Evolutionary conservation across 1,140 invertebrate genomes (phyloP).

Genomic region (Caenorhabditis tropicalis): DNA sequence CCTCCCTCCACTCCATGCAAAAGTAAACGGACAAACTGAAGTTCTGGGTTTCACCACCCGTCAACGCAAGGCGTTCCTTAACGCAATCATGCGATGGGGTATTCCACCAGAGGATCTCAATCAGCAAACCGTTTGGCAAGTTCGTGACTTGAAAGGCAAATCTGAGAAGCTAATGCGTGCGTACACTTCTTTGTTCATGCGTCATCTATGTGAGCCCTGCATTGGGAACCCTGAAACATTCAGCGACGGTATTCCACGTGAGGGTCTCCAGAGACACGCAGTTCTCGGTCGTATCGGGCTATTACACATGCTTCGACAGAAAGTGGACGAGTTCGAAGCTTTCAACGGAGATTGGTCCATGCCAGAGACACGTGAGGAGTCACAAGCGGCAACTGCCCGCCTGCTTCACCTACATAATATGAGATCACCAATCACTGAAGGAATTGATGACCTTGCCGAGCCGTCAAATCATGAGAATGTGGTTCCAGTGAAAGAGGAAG

Average conservation of each 20-base stretch:
- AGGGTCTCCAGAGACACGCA: conserved; percentile 96
- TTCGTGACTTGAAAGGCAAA: conserved; percentile 90
- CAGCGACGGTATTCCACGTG: conserved; percentile 95
- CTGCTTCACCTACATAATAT: too few relatives aligned
- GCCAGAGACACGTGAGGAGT: too few relatives aligned
- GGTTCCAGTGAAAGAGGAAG: conserved; percentile 72
- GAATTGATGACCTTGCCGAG: too few relatives aligned
- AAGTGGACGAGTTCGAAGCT: conserved; percentile 92
- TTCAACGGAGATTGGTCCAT: conserved; percentile 98
- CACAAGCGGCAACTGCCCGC: too few relatives aligned
- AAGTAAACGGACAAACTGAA: conserved; percentile 72
- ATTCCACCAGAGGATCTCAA: conserved; percentile 96
- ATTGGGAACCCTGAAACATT: conserved; percentile 97
- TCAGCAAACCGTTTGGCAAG: conserved; percentile 95
- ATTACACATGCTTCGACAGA: conserved; percentile 86
- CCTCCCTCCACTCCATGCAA: conserved; percentile 88
- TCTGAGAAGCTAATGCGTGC: conserved; percentile 97
- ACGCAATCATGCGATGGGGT: conserved; percentile 98
- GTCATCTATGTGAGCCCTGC: conserved; percentile 97
- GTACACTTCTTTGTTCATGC: conserved; percentile 98
- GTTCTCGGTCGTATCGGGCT: conserved; percentile 92
- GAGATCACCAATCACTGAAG: too few relatives aligned
- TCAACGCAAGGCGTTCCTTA: conserved; percentile 96
- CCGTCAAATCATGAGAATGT: too few relatives aligned
- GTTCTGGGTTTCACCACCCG: conserved; percentile 98